phyloP scores from a whole-genome alignment of 1,140 invertebrate species.

The Drosophila elegans region DNA sequence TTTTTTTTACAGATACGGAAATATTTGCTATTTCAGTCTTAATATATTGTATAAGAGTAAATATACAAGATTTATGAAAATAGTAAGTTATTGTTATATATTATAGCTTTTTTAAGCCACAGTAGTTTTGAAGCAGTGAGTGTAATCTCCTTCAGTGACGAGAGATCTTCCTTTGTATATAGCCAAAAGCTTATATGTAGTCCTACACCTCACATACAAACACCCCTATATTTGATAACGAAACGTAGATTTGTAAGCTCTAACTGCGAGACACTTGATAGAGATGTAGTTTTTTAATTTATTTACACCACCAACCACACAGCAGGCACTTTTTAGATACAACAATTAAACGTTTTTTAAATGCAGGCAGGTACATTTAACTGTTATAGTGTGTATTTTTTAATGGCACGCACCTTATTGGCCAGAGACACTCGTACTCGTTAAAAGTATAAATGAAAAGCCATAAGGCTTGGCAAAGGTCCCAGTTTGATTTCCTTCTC shows the following conservation, averaged over 20 bases:
- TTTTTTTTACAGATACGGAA: not conserved
- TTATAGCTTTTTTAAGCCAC: not conserved
- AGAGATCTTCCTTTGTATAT: constrained; percentile 55
- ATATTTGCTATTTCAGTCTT: not conserved
- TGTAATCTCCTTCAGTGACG: not conserved
- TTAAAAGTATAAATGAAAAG: constrained; percentile 17
- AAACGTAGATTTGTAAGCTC: constrained; percentile 68
- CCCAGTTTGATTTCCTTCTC: constrained; percentile 62
- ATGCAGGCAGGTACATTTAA: constrained; percentile 26
- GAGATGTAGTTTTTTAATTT: constrained; percentile 65
- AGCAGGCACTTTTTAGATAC: constrained; percentile 59
- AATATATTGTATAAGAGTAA: not conserved
- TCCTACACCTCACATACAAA: constrained; percentile 33
- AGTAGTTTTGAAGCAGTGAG: not conserved
- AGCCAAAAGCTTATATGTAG: constrained; percentile 42
- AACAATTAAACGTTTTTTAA: constrained; percentile 43
- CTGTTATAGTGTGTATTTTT: constrained; percentile 36
- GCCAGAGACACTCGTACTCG: constrained; percentile 38
- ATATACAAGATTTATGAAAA: not conserved
- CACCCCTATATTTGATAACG: constrained; percentile 68
- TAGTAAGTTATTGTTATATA: not conserved
- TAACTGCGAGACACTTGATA: constrained; percentile 63
- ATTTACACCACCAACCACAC: constrained; percentile 59
- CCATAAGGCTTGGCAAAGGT: constrained; percentile 7
- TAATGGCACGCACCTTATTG: constrained; percentile 24